phyloP scores from a whole-genome alignment of 1,140 invertebrate genomes.

The Hylyphantes graminicola region DNA sequence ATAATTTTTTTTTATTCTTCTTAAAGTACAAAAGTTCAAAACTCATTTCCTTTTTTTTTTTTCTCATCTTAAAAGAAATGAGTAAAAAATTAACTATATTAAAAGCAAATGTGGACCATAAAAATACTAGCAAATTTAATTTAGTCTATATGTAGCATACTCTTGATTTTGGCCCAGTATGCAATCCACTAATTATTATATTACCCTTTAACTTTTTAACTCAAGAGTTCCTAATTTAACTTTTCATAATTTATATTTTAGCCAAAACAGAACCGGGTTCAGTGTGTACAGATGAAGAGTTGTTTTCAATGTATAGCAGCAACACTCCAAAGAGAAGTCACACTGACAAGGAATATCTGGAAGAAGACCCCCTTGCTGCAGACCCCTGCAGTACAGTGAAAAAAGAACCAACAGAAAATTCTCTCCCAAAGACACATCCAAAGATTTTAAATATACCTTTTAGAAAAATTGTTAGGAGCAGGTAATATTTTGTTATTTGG shows the following conservation, averaged over 20 bases:
- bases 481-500: background rate
- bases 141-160: background rate
- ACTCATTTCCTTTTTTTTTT: too few species aligned
- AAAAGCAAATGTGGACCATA: background rate
- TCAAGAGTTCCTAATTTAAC: background rate
- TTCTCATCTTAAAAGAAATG: too few species aligned
- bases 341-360: background rate
- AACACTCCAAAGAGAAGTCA: background rate
- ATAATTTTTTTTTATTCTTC: too few species aligned
- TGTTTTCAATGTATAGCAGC: conserved; percentile 27
- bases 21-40: too few species aligned
- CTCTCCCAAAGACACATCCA: conserved; percentile 3
- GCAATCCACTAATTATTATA: background rate
- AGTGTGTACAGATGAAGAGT: conserved; percentile 29
- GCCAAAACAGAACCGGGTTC: background rate
- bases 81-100: background rate
- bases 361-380: conserved; percentile 10
- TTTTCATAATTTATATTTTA: background rate
- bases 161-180: background rate
- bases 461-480: conserved; percentile 22
- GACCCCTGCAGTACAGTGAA: background rate
- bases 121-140: background rate
- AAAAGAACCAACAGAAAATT: background rate
- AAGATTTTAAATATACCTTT: conserved; percentile 16
- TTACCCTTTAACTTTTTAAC: background rate